These are phyloP conservation scores for Zosterops hypoxanthus DNA, from an alignment of 2,113 vertebrate genomes.

Conservation along the genomic window DNA sequence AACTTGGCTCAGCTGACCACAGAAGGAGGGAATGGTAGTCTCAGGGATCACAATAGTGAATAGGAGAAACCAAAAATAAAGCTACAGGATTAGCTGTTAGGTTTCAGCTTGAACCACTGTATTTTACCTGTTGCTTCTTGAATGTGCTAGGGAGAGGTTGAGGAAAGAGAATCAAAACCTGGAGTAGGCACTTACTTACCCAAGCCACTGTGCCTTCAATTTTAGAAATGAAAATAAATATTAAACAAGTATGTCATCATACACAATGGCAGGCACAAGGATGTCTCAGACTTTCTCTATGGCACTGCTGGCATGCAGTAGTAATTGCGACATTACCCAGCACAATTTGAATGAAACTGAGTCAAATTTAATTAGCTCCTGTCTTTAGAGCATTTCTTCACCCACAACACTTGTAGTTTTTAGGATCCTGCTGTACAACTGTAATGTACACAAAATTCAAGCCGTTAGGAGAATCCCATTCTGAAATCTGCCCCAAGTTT, in stretches of 20 bases:
- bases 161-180: not conserved
- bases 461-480: not conserved
- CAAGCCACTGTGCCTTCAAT: not conserved
- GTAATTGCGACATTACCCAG: not conserved
- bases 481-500: not conserved
- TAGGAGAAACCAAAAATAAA: not conserved
- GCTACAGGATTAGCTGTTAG: not conserved
- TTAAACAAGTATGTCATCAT: not conserved
- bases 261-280: not conserved
- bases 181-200: not conserved
- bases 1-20: not conserved
- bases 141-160: not conserved
- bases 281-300: not conserved
- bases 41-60: not conserved
- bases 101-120: not conserved
- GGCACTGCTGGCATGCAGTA: not conserved
- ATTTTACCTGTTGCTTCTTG: not conserved
- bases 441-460: not conserved
- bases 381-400: not conserved
- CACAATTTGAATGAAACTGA: not conserved
- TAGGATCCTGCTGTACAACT: not conserved
- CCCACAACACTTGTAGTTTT: not conserved
- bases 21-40: not conserved
- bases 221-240: not conserved
- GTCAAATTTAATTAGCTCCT: conserved; percentile 9